phyloP scores from a whole-genome alignment of 37 sponge, comb jelly and placozoan genomes.

The Axinella damicornis region DNA sequence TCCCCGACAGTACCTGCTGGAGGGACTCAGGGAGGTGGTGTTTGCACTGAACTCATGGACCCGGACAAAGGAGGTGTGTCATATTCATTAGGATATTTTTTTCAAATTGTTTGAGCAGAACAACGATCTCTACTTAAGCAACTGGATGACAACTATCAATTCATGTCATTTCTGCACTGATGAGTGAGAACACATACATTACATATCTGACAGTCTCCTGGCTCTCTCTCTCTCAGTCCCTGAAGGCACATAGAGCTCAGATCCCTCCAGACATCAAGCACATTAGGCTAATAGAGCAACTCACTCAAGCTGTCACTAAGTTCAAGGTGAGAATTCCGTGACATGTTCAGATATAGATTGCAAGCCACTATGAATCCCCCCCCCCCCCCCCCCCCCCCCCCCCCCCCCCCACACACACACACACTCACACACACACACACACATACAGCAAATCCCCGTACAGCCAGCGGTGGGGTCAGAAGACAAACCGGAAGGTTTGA shows the following conservation, averaged over 20 bases:
- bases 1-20: constrained; percentile 44
- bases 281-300: constrained; percentile 14
- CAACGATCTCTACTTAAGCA: no score
- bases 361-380: no score
- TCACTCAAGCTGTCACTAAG: constrained; percentile 1
- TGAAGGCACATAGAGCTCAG: constrained; percentile 25
- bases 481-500: no score
- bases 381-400: no score
- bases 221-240: neutral
- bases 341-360: no score
- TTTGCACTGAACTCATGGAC: constrained; percentile 38
- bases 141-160: no score
- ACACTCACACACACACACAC: neutral
- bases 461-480: neutral
- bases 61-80: constrained; percentile 20
- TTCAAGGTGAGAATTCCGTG: no score
- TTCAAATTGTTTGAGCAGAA: no score
- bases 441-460: neutral
- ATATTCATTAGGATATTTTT: no score
- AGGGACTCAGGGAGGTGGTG: constrained; percentile 47
- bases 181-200: no score
- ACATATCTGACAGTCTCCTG: no score
- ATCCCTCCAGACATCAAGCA: constrained; percentile 45
- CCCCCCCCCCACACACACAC: constrained; percentile 1
- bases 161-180: no score